Base-by-base conservation (phyloP, 2,888 invertebrate species). In the Plagodis dolabraria region DNA sequence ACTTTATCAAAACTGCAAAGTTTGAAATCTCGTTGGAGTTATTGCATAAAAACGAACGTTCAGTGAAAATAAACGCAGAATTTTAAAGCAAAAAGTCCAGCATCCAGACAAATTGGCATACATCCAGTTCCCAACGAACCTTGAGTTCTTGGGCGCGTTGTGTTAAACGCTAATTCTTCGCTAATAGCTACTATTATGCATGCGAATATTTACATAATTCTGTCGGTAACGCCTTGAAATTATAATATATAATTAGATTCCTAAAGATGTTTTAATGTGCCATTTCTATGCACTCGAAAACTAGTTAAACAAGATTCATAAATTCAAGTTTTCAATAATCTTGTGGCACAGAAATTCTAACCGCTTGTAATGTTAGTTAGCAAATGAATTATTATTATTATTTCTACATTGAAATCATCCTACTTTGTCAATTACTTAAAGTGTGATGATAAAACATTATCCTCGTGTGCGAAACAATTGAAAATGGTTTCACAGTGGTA, bases 21-120 rank as follows among this genome's bases (percentile, higher is more conserved):
- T 65, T 70, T 69, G 65, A 72, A 75, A 70, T 67, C 70, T 60
- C 59, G 67, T 61, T 57, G 57, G 50, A 60, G 69, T 69, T 75
- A 72, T 75, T 73, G 74, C 72, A 68, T 79, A 78, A 76, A 74
- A 71, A 72, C 64, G 57, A 69, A 74, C 67, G 68, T 72, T 74
- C 75, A 73, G 71, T 74, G 64, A 80, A 83, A 85, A 83, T 83
- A 83, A 74, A 79, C 75, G 71, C 61, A 71, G 72, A 77, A 79
- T 74, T 79, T 76, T 75, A 74, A 76, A 69, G 64, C 72, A 60
- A 59, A 67, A 73, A 79, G 74, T 79, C 82, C 83, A 85, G 79
- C 77, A 74, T 79, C 82, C 83, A 85, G 79, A 77, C 79, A 69
- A 74, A 67, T 80, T 89, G 89, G 87, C 87, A 47, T 22, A 1